These are phyloP conservation scores for Leuciscus idus DNA, from an alignment of 2,113 vertebrate genomes.

Conservation along the genomic window DNA sequence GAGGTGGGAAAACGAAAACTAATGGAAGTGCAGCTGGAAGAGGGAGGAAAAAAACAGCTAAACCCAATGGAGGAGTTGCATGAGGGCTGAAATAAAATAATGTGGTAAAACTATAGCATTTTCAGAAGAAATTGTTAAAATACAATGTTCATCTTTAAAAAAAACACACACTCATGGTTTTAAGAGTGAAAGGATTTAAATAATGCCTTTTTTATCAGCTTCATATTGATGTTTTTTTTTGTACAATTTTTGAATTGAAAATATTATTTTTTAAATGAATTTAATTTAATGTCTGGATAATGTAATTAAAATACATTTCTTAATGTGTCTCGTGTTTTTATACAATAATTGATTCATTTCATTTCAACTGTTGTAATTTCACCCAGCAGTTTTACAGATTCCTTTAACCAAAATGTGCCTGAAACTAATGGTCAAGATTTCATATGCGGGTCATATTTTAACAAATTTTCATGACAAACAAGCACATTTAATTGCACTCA, in stretches of 20 bases:
- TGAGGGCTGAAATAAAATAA: background rate
- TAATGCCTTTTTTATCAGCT: background rate
- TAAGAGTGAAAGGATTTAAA: background rate
- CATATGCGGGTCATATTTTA: too few relatives aligned
- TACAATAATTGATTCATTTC: background rate
- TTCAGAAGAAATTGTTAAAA: background rate
- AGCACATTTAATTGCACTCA: background rate
- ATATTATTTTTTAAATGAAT: slow-evolving; percentile 12
- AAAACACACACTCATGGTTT: background rate
- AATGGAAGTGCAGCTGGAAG: background rate
- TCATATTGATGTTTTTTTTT: slow-evolving; percentile 16
- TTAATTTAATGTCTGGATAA: slow-evolving; percentile 39
- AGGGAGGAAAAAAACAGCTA: slow-evolving; percentile 48
- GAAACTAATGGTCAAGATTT: background rate
- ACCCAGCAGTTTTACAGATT: background rate
- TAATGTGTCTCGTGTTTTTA: background rate
- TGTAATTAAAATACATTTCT: slow-evolving; percentile 39
- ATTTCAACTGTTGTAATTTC: background rate
- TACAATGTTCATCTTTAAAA: background rate
- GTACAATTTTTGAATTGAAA: slow-evolving; percentile 8
- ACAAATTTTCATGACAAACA: background rate
- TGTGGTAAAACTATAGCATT: background rate
- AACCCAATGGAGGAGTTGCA: background rate
- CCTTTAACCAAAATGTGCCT: background rate
- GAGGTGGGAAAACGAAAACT: background rate